Conservation (phyloP, 1,140 invertebrate genomes). For the Saxidomus purpurata region DNA sequence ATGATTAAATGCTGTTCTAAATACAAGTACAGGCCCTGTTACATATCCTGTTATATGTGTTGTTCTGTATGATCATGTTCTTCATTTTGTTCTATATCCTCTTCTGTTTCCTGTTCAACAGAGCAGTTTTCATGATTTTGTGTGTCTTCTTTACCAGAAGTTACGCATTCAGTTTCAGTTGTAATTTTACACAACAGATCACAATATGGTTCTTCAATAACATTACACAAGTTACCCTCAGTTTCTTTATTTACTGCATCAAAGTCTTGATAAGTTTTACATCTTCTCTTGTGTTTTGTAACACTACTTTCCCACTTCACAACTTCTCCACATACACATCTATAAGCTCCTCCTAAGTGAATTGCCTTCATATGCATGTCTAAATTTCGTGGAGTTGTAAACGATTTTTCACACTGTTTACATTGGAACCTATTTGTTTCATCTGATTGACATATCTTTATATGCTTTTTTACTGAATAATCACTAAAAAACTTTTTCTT, state of each 20-base stretch:
- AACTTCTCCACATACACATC: constrained; percentile 19
- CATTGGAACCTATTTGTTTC: not conserved
- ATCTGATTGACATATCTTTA: not conserved
- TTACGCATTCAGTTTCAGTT: not conserved
- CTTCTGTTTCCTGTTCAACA: no score
- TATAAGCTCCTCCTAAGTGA: not conserved
- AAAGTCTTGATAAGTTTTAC: not conserved
- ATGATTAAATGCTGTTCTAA: no score
- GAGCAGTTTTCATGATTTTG: no score
- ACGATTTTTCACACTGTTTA: constrained; percentile 6
- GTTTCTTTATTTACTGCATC: not conserved
- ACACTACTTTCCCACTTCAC: not conserved
- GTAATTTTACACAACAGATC: not conserved
- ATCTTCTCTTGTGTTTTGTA: constrained; percentile 17
- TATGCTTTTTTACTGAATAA: not conserved
- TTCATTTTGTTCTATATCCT: no score
- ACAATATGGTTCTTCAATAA: not conserved
- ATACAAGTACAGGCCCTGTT: no score
- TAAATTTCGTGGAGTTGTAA: not conserved
- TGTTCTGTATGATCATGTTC: no score
- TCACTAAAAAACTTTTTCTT: not conserved
- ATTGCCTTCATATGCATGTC: constrained; percentile 2
- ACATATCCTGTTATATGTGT: no score
- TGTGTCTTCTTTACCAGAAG: no score
- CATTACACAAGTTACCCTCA: not conserved